Percentiles rank a stretch among this genome's conserved stretches.
These are phyloP conservation scores for Cydia pomonella DNA, from an alignment of 1,140 invertebrate species.

Conservation along the genomic window DNA sequence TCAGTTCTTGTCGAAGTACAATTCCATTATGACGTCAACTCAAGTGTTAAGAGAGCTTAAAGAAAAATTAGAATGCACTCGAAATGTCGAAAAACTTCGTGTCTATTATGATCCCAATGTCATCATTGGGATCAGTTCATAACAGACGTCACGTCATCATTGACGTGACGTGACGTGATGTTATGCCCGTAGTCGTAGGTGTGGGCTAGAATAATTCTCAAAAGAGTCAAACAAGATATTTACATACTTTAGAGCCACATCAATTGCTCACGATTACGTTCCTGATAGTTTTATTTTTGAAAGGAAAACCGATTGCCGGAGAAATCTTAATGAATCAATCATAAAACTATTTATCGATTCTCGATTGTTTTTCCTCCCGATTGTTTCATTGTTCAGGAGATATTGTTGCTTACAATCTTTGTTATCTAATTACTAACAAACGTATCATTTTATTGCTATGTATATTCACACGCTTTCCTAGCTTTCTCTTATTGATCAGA, in stretches of 20 bases:
- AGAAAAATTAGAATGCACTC: too few relatives aligned
- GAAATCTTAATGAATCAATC: neutral
- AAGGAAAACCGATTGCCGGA: neutral
- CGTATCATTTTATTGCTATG: neutral
- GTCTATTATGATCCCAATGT: too few relatives aligned
- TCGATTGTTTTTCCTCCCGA: neutral
- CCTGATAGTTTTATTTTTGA: neutral
- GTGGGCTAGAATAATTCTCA: too few relatives aligned
- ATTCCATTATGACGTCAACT: too few relatives aligned
- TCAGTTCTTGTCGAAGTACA: neutral
- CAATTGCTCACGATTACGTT: neutral
- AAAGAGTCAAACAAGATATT: neutral
- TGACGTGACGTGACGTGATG: too few relatives aligned
- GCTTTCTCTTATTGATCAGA: conserved; percentile 13
- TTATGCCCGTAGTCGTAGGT: too few relatives aligned
- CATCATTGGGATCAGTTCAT: too few relatives aligned
- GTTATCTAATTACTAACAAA: conserved; percentile 13
- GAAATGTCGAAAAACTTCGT: too few relatives aligned
- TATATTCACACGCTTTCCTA: conserved; percentile 23
- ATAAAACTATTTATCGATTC: neutral
- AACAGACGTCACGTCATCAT: too few relatives aligned
- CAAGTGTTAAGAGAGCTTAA: too few relatives aligned
- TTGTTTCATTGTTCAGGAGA: conserved; percentile 22
- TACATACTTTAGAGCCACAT: neutral
- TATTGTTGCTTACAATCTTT: neutral